Evolutionary conservation across 2,797 vertebrate species (phyloP).

Genomic region (Euthynnus affinis): DNA sequence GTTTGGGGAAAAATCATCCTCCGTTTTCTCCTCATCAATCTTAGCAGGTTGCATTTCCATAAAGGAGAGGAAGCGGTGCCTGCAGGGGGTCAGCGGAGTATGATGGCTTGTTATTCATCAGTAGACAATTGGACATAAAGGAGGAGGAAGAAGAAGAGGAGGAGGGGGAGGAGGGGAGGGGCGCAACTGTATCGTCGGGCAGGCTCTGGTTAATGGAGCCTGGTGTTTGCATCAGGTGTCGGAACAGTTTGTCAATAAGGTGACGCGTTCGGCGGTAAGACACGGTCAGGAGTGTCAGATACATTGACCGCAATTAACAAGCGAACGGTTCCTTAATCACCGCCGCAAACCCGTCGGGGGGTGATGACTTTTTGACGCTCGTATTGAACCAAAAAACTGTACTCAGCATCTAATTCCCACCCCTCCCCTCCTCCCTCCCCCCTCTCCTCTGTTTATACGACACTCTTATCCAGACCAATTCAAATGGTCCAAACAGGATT

Average conservation of each 20-base stretch:
- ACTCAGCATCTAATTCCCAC: constrained; percentile 9
- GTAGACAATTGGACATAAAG: constrained; percentile 53
- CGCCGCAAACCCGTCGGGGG: neutral
- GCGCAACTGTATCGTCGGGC: constrained; percentile 8
- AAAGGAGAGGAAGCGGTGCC: constrained; percentile 50
- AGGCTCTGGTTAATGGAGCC: constrained; percentile 52
- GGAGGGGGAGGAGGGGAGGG: neutral
- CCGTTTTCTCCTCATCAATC: constrained; percentile 64
- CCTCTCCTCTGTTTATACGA: constrained; percentile 10
- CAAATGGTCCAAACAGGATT: no score
- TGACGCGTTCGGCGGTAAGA: constrained; percentile 27
- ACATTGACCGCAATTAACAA: constrained; percentile 16
- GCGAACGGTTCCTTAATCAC: constrained; percentile 17
- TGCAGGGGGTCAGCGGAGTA: constrained; percentile 49
- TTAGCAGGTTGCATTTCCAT: constrained; percentile 63
- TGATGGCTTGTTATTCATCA: constrained; percentile 59
- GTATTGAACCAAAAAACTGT: constrained; percentile 9
- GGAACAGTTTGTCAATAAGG: constrained; percentile 58
- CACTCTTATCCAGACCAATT: neutral
- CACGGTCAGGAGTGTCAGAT: constrained; percentile 5
- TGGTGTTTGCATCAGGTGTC: constrained; percentile 45
- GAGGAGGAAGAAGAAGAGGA: neutral
- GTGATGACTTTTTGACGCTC: constrained; percentile 20
- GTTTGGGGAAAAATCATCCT: constrained; percentile 55
- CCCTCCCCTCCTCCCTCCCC: no score